A percentile compares a stretch with the other conserved stretches of the same genome.
These are phyloP conservation scores for Sthenelais limicola DNA, from an alignment of 2,888 invertebrate species.

Conservation along the genomic window DNA sequence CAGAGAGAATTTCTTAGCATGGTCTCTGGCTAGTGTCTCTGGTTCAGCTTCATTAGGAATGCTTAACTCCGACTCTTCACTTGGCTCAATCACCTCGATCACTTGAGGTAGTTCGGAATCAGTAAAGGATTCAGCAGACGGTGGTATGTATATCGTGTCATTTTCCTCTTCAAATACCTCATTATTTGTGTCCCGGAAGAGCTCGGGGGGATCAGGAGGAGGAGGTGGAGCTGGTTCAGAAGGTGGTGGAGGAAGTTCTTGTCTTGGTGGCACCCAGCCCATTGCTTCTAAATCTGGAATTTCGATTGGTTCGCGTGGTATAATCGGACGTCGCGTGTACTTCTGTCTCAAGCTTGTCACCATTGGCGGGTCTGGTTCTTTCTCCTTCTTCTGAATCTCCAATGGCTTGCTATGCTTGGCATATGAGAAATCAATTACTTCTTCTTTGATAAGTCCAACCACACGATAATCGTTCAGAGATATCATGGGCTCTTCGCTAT, in stretches of 20 bases:
- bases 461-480: constrained; percentile 22
- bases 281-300: constrained; percentile 18
- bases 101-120: constrained; percentile 4
- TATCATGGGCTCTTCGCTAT: constrained; percentile 4
- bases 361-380: constrained; percentile 32
- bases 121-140: constrained; percentile 12
- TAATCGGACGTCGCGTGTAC: neutral
- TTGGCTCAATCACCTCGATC: neutral
- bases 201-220: constrained; percentile 22
- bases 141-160: constrained; percentile 17
- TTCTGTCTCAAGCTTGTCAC: constrained; percentile 31
- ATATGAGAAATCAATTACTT: constrained; percentile 26
- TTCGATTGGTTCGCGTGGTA: constrained; percentile 19
- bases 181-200: neutral
- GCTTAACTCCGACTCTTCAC: neutral
- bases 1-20: neutral
- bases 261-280: neutral
- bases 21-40: constrained; percentile 7
- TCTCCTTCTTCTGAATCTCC: neutral
- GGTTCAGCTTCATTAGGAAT: constrained; percentile 32
- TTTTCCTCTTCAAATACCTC: neutral
- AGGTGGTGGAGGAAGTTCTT: constrained; percentile 7
- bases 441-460: constrained; percentile 22
- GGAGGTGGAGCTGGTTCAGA: constrained; percentile 23
- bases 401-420: constrained; percentile 15